Evolutionary conservation across 2,888 invertebrate species (phyloP).

Genomic region (Eupithecia subumbrata): DNA sequence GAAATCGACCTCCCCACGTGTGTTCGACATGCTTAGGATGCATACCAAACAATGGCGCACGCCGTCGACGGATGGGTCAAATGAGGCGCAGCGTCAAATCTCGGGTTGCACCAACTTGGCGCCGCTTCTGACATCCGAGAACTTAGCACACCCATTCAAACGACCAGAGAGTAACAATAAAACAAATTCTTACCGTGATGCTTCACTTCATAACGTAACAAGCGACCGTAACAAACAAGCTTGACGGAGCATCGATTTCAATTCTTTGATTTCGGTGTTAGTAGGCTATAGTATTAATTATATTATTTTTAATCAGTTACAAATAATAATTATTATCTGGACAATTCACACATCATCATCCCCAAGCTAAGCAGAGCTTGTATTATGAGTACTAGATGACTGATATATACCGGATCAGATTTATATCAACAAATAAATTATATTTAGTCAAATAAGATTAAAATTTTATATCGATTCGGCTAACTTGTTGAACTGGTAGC

Average conservation of each 20-base stretch:
- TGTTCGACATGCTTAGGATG: conserved; percentile 58
- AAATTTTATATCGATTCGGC: background rate
- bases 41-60: conserved; percentile 72
- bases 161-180: conserved; percentile 65
- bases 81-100: conserved; percentile 78
- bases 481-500: conserved; percentile 50
- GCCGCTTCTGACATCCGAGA: conserved; percentile 72
- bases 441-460: background rate
- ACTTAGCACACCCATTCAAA: conserved; percentile 72
- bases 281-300: background rate
- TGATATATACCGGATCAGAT: too few species aligned
- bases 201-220: conserved; percentile 73
- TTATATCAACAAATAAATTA: background rate
- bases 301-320: background rate
- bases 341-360: too few species aligned
- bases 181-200: conserved; percentile 64
- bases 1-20: conserved; percentile 59
- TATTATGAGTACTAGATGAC: too few species aligned
- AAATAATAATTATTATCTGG: background rate
- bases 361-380: too few species aligned
- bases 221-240: conserved; percentile 69
- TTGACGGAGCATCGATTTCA: conserved; percentile 55
- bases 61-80: conserved; percentile 70
- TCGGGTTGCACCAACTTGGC: conserved; percentile 79
- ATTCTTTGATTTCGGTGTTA: background rate